These are phyloP conservation scores for Hipparchia sbordonii DNA, from an alignment of 2,888 invertebrate species.

Conservation along the genomic window DNA sequence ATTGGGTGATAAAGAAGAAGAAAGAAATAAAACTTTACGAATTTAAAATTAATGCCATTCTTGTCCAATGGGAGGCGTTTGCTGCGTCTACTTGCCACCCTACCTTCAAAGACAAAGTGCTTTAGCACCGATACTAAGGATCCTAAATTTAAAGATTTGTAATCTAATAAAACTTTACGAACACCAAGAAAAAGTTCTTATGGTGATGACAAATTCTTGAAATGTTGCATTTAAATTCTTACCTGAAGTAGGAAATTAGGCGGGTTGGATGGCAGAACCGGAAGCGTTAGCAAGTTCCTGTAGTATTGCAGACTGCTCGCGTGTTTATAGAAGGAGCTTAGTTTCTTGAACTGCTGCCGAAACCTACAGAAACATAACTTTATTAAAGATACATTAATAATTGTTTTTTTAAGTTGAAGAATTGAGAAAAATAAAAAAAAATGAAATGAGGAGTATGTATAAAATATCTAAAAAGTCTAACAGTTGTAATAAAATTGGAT, in stretches of 20 bases:
- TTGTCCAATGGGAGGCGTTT: too few relatives aligned
- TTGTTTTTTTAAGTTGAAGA: not conserved
- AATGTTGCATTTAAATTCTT: not conserved
- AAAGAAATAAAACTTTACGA: too few relatives aligned
- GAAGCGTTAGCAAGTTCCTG: conserved; percentile 96
- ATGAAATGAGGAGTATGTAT: not conserved
- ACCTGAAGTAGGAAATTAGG: conserved; percentile 95
- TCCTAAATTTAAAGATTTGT: too few relatives aligned
- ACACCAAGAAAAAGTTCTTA: too few relatives aligned
- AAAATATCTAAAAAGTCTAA: not conserved
- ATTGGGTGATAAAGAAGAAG: too few relatives aligned
- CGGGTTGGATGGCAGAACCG: conserved; percentile 94
- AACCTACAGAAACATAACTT: conserved; percentile 83
- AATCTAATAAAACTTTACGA: too few relatives aligned
- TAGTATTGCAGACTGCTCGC: conserved; percentile 98
- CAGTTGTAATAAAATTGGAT: not conserved
- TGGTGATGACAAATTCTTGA: too few relatives aligned
- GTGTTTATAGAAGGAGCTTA: conserved; percentile 96
- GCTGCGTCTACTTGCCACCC: too few relatives aligned
- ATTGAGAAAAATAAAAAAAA: not conserved
- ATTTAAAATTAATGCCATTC: too few relatives aligned
- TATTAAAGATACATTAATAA: not conserved
- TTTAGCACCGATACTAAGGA: too few relatives aligned
- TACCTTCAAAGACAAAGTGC: too few relatives aligned
- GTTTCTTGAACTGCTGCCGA: conserved; percentile 92